Evolutionary conservation across 2,888 invertebrate genomes (phyloP).

Genomic region (Patella ulyssiponensis): DNA sequence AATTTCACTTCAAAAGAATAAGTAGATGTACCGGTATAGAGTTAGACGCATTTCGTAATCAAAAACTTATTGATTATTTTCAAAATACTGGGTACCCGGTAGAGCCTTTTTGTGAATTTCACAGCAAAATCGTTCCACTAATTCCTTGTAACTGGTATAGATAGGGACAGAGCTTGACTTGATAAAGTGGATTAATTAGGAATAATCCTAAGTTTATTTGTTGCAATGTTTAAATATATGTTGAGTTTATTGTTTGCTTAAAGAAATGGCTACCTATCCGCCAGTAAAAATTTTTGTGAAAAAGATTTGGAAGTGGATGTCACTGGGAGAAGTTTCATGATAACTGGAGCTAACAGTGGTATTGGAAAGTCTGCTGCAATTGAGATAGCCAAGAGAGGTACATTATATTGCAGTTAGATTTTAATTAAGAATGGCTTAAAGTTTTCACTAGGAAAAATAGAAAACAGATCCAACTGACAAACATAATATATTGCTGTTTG

Average conservation of each 20-base stretch:
- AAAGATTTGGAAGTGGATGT: constrained; percentile 71
- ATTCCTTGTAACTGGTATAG: too few relatives aligned
- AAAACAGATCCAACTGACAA: not conserved
- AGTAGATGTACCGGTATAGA: too few relatives aligned
- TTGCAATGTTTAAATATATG: not conserved
- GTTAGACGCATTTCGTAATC: too few relatives aligned
- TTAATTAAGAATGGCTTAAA: not conserved
- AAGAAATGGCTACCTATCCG: constrained; percentile 71
- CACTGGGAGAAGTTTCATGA: constrained; percentile 69
- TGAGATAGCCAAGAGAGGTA: constrained; percentile 72
- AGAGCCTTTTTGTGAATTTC: too few relatives aligned
- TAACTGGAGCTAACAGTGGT: constrained; percentile 72
- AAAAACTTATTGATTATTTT: too few relatives aligned
- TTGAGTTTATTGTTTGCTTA: constrained; percentile 19
- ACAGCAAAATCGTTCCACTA: too few relatives aligned
- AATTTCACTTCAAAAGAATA: too few relatives aligned
- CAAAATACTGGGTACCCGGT: too few relatives aligned
- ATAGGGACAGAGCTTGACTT: not conserved
- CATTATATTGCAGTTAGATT: not conserved
- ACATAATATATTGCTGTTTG: not conserved
- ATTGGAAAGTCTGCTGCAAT: constrained; percentile 73
- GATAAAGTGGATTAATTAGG: not conserved
- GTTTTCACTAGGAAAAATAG: not conserved
- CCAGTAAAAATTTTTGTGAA: constrained; percentile 69
- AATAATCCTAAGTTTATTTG: not conserved